A percentile compares a stretch with the other conserved stretches of the same genome.
phyloP scores from a whole-genome alignment of 2,797 vertebrate species.

The Sebastes trivittatus region DNA sequence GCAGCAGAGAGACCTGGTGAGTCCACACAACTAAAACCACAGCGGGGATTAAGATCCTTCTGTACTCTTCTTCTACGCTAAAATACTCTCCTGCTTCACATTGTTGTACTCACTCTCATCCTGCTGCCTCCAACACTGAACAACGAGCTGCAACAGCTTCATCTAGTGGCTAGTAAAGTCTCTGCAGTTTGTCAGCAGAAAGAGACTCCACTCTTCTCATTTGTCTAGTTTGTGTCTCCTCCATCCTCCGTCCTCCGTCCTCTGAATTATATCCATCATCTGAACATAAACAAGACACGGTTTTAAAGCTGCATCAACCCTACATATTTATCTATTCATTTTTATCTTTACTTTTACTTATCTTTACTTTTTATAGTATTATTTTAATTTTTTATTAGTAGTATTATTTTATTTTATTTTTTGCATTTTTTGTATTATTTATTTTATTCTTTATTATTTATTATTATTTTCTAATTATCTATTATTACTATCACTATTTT shows the following conservation, averaged over 20 bases:
- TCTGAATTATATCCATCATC: not conserved
- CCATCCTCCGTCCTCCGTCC: too few species aligned
- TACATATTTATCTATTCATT: too few species aligned
- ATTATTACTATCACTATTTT: too few species aligned
- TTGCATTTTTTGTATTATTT: too few species aligned
- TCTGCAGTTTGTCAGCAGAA: not conserved
- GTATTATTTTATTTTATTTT: too few species aligned
- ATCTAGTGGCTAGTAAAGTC: constrained; percentile 26
- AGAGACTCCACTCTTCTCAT: not conserved
- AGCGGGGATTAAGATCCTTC: too few species aligned
- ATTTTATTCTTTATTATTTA: too few species aligned
- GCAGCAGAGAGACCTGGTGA: constrained; percentile 93
- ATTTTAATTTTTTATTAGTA: too few species aligned
- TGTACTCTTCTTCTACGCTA: too few species aligned
- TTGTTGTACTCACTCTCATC: not conserved
- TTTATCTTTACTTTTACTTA: too few species aligned
- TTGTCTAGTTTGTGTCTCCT: not conserved
- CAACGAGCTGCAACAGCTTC: not conserved
- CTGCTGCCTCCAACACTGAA: not conserved
- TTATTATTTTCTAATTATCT: too few species aligned
- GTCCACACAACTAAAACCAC: constrained; percentile 16
- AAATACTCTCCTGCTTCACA: not conserved
- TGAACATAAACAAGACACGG: not conserved
- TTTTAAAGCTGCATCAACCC: not conserved
- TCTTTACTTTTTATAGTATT: too few species aligned